phyloP scores from a whole-genome alignment of 2,888 invertebrate genomes.

The Leistus spinibarbis region DNA sequence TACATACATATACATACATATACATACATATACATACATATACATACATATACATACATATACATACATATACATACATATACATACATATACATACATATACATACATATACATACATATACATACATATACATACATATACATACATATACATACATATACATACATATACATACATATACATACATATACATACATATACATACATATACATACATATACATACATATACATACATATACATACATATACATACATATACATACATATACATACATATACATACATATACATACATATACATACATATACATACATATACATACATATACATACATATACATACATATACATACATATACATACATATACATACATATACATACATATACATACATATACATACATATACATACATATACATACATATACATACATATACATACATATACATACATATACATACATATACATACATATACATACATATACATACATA shows the following conservation, averaged over 20 bases:
- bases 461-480: slow-evolving; percentile 7
- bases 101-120: too few relatives aligned
- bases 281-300: slow-evolving; percentile 6
- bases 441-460: background rate
- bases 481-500: slow-evolving; percentile 19
- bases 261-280: slow-evolving; percentile 7
- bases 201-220: slow-evolving; percentile 5
- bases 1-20: too few relatives aligned
- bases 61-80: too few relatives aligned
- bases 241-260: slow-evolving; percentile 4
- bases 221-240: slow-evolving; percentile 5
- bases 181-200: background rate
- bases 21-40: too few relatives aligned
- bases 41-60: too few relatives aligned
- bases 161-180: slow-evolving; percentile 3
- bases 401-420: slow-evolving; percentile 24
- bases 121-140: background rate
- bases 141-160: background rate
- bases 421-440: slow-evolving; percentile 17
- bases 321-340: slow-evolving; percentile 12
- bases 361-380: slow-evolving; percentile 3
- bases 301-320: slow-evolving; percentile 12
- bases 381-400: slow-evolving; percentile 1
- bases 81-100: too few relatives aligned
- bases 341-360: slow-evolving; percentile 1